These are phyloP conservation scores for Rhabdomys pumilio DNA, from an alignment of 2,797 vertebrate species.

Conservation along the genomic window DNA sequence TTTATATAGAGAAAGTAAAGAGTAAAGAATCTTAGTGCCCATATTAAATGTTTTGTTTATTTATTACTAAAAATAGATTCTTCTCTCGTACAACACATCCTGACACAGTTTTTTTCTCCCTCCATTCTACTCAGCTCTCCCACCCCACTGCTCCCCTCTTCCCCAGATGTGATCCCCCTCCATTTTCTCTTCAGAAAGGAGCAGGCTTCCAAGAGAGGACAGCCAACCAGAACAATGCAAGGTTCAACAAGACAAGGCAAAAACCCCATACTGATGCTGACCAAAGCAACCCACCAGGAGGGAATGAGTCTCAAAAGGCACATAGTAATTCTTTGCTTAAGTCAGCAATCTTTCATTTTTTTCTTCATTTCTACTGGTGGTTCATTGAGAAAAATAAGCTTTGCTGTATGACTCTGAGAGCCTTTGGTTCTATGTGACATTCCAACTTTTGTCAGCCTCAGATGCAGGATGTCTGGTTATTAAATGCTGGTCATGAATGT, in stretches of 20 bases:
- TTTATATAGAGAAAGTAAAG: constrained; percentile 11
- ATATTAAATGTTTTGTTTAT: not conserved
- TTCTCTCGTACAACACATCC: not conserved
- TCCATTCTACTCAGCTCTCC: not conserved
- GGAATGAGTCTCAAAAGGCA: not conserved
- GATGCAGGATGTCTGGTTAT: too few species aligned
- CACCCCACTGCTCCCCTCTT: not conserved
- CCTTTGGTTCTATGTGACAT: not conserved
- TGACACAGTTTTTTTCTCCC: not conserved
- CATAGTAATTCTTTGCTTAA: not conserved
- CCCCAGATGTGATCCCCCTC: not conserved
- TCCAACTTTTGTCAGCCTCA: not conserved
- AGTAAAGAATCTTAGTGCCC: constrained; percentile 25
- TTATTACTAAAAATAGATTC: not conserved
- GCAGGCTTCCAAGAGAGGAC: not conserved
- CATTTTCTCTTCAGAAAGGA: not conserved
- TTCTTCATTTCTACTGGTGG: not conserved
- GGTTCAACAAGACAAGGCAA: not conserved
- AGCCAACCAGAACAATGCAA: not conserved
- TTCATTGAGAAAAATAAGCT: not conserved
- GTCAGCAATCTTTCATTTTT: not conserved
- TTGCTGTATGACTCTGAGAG: not conserved
- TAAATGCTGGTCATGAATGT: not conserved
- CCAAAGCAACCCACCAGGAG: too few species aligned
- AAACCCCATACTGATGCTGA: not conserved